These are phyloP conservation scores for Acipenser ruthenus DNA, from an alignment of 2,797 vertebrate species.

Conservation along the genomic window DNA sequence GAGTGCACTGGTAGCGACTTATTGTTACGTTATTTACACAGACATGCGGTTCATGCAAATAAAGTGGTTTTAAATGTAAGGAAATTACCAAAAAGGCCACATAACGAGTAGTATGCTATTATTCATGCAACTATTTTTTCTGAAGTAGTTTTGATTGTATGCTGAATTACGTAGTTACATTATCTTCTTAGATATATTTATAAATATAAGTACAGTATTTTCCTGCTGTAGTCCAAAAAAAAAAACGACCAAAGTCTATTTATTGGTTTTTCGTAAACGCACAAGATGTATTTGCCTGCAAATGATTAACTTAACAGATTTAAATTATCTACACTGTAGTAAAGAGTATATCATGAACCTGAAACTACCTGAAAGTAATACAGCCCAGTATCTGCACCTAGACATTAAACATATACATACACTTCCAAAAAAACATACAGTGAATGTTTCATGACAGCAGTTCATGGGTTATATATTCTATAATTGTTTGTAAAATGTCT, in stretches of 20 bases:
- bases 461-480: no score
- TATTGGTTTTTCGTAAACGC: conserved; percentile 15
- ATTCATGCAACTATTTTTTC: background rate
- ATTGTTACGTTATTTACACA: conserved; percentile 5
- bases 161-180: no score
- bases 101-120: background rate
- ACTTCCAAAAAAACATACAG: background rate
- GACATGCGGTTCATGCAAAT: conserved; percentile 16
- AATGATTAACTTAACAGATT: conserved; percentile 6
- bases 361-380: no score
- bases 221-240: conserved; percentile 13
- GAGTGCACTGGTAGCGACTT: background rate
- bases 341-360: no score
- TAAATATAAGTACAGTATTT: conserved; percentile 11
- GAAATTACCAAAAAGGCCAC: background rate
- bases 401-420: background rate
- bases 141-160: no score
- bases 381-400: no score
- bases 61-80: conserved; percentile 7
- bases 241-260: conserved; percentile 19
- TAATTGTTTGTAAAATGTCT: no score
- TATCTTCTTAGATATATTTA: background rate
- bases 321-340: background rate
- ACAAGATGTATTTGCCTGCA: background rate
- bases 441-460: background rate